Evolutionary conservation across 2,797 vertebrate genomes (phyloP).

Genomic region (Crax fasciolata): DNA sequence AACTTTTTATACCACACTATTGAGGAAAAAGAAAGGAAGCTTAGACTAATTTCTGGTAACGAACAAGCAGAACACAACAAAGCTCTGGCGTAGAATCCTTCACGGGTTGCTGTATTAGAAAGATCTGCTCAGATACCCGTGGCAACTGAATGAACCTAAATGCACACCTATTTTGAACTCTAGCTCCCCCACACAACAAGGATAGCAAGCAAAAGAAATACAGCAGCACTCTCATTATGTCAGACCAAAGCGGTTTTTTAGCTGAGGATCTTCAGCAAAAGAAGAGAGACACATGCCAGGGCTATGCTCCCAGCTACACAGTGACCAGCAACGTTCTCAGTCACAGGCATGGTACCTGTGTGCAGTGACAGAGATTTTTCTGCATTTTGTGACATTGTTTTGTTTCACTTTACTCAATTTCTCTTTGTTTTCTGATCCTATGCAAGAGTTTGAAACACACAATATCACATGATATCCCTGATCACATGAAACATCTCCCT

Average conservation of each 20-base stretch:
- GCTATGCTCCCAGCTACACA: neutral
- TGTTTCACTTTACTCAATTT: neutral
- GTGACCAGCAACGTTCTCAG: neutral
- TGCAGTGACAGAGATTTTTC: neutral
- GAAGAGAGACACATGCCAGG: neutral
- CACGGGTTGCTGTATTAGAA: neutral
- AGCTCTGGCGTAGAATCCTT: neutral
- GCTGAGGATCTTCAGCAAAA: neutral
- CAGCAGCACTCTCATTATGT: neutral
- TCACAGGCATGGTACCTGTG: neutral
- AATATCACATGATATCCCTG: neutral
- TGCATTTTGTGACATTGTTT: neutral
- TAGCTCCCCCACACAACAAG: neutral
- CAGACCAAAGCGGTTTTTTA: neutral
- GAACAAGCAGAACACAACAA: neutral
- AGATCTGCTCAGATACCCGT: neutral
- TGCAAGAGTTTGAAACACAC: neutral
- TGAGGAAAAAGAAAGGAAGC: neutral
- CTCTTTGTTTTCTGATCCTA: neutral
- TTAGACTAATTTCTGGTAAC: neutral
- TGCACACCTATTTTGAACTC: neutral
- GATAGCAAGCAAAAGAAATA: neutral
- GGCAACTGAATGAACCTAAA: neutral
- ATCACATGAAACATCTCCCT: neutral
- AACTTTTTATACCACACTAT: rapidly evolving